Base-by-base conservation (phyloP, 1,140 invertebrate genomes). In the Philotrypesis tridentata region DNA sequence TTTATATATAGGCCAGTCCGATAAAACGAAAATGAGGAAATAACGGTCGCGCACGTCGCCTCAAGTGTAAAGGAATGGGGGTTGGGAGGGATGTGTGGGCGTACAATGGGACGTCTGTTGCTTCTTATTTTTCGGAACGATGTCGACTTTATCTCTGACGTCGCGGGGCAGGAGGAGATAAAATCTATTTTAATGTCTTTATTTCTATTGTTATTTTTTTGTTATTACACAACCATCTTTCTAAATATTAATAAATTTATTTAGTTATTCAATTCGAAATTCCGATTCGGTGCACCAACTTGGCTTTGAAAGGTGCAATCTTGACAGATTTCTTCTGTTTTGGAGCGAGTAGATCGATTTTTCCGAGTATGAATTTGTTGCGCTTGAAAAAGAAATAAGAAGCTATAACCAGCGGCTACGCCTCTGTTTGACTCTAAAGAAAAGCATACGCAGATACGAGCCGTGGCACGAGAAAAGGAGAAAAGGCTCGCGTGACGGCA, bases 21-120 rank as follows among this genome's bases (percentile, higher is more conserved):
- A 37, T 61, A 63, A 61, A 40, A 23, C 33, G 55, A 33, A n/a
- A 63, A 74, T 48, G 43, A 60, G 70, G 27, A 72, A 43, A 72
- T 72, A 72, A 43, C 11, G 23, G 37, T 55, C 21, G 48, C 4
- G n/a, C 40, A 11, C 40, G 40, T 14, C 40, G 40, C 12, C 14
- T 43, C 12, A 55, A 8, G 21, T 55, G 48, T 55, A 17, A 55
- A 55, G 48, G 21, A 55, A 55, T 21, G 48, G 0, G 6, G 0
- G 6, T 17, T 55, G 14, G 43, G 17, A 6, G 48, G 21, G 5
- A 55, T 55, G 21, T 55, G 48, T 6, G 33, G 4, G 33, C 9
- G 33, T 37, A 5, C 4, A n/a, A 7, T 55, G 21, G 21, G 6
- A 55, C 21, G 48, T 7, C n/a, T 55, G 48, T 17, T 55, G 7